A percentile compares a stretch with the other conserved stretches of the same genome.
Evolutionary conservation across 2,113 vertebrate genomes (phyloP).

Genomic region (Entomyzon cyanotis): DNA sequence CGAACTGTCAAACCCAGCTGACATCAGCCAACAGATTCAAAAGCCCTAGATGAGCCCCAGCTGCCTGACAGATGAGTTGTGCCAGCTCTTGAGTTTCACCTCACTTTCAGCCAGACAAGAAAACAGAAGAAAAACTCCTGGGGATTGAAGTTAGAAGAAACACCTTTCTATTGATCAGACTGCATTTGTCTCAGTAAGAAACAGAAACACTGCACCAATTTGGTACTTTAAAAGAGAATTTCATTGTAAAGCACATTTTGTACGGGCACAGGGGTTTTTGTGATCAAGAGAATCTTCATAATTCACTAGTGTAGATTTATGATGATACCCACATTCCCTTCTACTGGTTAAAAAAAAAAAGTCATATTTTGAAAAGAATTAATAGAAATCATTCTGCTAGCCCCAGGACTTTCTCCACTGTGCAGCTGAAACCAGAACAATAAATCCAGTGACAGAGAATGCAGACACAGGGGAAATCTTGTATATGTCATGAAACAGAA

Average conservation of each 20-base stretch:
- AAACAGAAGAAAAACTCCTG: background rate
- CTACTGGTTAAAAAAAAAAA: background rate
- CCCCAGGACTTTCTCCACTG: background rate
- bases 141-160: background rate
- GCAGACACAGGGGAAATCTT: background rate
- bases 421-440: background rate
- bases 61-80: background rate
- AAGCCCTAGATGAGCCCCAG: background rate
- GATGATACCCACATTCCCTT: accelerated
- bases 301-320: background rate
- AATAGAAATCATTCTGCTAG: background rate
- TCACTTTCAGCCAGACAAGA: background rate
- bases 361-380: background rate
- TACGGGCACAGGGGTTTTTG: background rate
- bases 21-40: background rate
- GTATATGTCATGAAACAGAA: background rate
- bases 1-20: background rate
- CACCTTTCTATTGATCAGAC: background rate
- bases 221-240: background rate
- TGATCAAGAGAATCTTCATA: background rate
- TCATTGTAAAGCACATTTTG: background rate
- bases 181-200: background rate
- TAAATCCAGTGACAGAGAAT: background rate
- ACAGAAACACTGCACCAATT: background rate
- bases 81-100: background rate